Evolutionary conservation across 1,140 invertebrate genomes (phyloP).

Genomic region (Dinothrombium tinctorium): DNA sequence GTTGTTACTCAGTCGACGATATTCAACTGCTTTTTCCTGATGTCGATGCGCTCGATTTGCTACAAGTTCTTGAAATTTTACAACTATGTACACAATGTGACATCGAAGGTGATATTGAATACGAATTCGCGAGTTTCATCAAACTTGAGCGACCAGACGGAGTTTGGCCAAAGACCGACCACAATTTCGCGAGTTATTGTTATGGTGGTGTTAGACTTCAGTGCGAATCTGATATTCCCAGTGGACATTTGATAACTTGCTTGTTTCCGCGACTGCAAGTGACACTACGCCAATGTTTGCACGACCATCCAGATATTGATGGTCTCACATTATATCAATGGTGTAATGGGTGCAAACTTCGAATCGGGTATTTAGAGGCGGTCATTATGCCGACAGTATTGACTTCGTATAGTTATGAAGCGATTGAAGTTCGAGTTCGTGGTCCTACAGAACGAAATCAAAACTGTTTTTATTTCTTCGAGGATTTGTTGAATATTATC

Average conservation of each 20-base stretch:
- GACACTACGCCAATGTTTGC: constrained; percentile 9
- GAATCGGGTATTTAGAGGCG: constrained; percentile 36
- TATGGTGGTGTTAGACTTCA: constrained; percentile 35
- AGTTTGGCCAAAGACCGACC: not conserved
- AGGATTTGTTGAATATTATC: constrained; percentile 42
- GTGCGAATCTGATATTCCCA: constrained; percentile 25
- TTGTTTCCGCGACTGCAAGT: constrained; percentile 46
- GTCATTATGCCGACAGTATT: constrained; percentile 1
- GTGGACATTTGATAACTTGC: constrained; percentile 32
- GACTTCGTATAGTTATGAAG: constrained; percentile 1
- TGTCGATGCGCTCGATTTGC: constrained; percentile 40
- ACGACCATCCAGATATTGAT: constrained; percentile 4
- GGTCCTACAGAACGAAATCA: constrained; percentile 20
- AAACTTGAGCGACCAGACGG: constrained; percentile 42
- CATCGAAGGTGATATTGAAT: constrained; percentile 42
- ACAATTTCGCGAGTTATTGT: not conserved
- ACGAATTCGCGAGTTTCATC: constrained; percentile 58
- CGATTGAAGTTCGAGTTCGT: constrained; percentile 42
- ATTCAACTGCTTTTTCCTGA: constrained; percentile 48
- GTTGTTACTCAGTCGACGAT: constrained; percentile 49
- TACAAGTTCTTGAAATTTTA: constrained; percentile 40
- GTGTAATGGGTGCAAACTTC: constrained; percentile 50
- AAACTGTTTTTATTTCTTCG: constrained; percentile 7
- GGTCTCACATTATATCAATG: constrained; percentile 45
- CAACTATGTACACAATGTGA: constrained; percentile 49